A percentile compares a stretch with the other conserved stretches of the same genome.
Conservation (phyloP, 2,113 vertebrate genomes). For the Zootoca vivipara region DNA sequence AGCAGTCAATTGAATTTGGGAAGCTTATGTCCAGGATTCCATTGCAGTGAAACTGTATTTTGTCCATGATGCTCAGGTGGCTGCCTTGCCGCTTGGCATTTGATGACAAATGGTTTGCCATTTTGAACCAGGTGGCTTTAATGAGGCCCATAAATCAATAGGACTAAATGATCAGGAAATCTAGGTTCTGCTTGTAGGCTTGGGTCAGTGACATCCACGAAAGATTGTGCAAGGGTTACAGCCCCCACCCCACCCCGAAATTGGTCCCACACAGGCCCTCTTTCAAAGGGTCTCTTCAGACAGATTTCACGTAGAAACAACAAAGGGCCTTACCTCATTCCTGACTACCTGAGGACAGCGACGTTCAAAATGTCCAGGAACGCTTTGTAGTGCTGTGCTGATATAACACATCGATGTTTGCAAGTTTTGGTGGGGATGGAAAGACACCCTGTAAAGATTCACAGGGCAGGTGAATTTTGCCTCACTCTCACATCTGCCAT, state of each 20-base stretch:
- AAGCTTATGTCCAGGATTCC: not conserved
- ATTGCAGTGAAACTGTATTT: not conserved
- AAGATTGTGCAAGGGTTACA: not conserved
- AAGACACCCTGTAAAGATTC: too few species aligned
- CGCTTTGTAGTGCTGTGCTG: too few species aligned
- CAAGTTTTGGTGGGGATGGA: too few species aligned
- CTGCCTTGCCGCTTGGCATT: not conserved
- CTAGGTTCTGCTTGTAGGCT: not conserved
- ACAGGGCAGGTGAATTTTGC: not conserved
- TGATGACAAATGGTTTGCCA: not conserved
- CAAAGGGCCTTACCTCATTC: not conserved
- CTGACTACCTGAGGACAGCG: not conserved
- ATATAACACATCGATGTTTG: too few species aligned
- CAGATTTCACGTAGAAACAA: not conserved
- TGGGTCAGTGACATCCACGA: not conserved
- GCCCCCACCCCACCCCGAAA: too few species aligned
- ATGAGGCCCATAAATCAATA: not conserved
- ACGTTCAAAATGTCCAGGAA: not conserved
- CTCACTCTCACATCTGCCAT: not conserved
- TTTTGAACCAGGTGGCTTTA: fast-evolving
- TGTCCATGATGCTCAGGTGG: conserved; percentile 10
- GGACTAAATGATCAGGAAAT: not conserved
- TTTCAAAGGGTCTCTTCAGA: not conserved
- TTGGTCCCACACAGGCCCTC: too few species aligned
- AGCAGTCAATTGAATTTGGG: not conserved